Evolutionary conservation across 2,888 invertebrate genomes (phyloP).

Genomic region (Galerucella calmariensis): DNA sequence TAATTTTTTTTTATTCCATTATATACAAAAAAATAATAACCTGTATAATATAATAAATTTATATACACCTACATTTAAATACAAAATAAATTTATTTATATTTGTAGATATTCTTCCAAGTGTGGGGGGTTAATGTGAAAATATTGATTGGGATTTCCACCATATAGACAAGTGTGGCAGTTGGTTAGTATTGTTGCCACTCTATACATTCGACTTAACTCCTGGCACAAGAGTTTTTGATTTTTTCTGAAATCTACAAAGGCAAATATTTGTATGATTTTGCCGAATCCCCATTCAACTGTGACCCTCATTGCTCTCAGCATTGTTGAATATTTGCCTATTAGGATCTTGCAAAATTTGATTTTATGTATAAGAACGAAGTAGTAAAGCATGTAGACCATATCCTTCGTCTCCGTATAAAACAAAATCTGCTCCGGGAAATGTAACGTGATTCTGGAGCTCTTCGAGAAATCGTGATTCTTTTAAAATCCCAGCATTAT

Average conservation of each 20-base stretch:
- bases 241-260: constrained; percentile 29
- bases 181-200: constrained; percentile 40
- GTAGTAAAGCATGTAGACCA: constrained; percentile 27
- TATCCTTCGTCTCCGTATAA: constrained; percentile 33
- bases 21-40: neutral
- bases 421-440: constrained; percentile 30
- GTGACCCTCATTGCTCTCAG: constrained; percentile 36
- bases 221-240: constrained; percentile 41
- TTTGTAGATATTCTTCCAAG: constrained; percentile 21
- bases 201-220: constrained; percentile 35
- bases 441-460: constrained; percentile 23
- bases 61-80: neutral
- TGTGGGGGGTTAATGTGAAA: constrained; percentile 22
- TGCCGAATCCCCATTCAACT: constrained; percentile 47
- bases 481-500: constrained; percentile 25
- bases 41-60: neutral
- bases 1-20: neutral
- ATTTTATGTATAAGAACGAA: constrained; percentile 29
- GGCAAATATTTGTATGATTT: constrained; percentile 39
- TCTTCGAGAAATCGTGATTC: constrained; percentile 25
- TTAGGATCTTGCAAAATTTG: constrained; percentile 31
- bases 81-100: constrained; percentile 11
- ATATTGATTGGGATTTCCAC: constrained; percentile 22
- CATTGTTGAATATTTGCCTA: constrained; percentile 33
- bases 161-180: constrained; percentile 37